A percentile compares a stretch with the other conserved stretches of the same genome.
These are phyloP conservation scores for Pyrgus malvae DNA, from an alignment of 2,888 invertebrate species.

Conservation along the genomic window DNA sequence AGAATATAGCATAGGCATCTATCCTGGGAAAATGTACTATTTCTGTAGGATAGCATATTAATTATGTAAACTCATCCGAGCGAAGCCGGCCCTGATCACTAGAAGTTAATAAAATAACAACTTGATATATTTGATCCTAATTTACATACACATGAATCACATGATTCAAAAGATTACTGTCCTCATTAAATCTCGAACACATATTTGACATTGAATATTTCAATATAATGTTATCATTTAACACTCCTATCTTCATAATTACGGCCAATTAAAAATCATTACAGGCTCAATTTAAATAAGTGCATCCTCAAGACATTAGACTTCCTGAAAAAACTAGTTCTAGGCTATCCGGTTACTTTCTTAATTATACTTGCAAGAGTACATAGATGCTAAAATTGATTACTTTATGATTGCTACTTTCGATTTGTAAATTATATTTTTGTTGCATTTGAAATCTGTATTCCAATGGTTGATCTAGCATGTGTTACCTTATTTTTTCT, in stretches of 20 bases:
- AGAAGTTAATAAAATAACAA: too few species aligned
- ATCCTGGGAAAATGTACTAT: too few species aligned
- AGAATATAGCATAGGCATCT: too few species aligned
- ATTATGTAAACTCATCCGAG: too few species aligned
- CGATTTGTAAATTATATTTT: neutral
- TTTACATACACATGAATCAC: neutral
- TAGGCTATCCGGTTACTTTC: slow-evolving; percentile 2
- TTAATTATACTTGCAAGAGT: neutral
- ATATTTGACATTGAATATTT: neutral
- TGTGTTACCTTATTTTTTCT: too few species aligned
- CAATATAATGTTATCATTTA: neutral
- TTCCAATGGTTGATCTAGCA: too few species aligned
- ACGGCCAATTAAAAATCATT: slow-evolving; percentile 1
- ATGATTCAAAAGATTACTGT: neutral
- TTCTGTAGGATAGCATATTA: too few species aligned
- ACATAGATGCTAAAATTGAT: neutral
- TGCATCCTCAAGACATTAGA: slow-evolving; percentile 8
- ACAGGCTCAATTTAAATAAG: neutral
- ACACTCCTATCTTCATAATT: neutral
- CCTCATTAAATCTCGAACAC: neutral
- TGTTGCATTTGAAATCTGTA: neutral
- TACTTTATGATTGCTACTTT: neutral
- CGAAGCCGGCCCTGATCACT: too few species aligned
- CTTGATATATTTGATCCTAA: too few species aligned
- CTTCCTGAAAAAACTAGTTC: slow-evolving; percentile 14